Percentiles rank a stretch among this genome's conserved stretches.
Conservation (phyloP, 2,888 invertebrate genomes). For the Myopa testacea region DNA sequence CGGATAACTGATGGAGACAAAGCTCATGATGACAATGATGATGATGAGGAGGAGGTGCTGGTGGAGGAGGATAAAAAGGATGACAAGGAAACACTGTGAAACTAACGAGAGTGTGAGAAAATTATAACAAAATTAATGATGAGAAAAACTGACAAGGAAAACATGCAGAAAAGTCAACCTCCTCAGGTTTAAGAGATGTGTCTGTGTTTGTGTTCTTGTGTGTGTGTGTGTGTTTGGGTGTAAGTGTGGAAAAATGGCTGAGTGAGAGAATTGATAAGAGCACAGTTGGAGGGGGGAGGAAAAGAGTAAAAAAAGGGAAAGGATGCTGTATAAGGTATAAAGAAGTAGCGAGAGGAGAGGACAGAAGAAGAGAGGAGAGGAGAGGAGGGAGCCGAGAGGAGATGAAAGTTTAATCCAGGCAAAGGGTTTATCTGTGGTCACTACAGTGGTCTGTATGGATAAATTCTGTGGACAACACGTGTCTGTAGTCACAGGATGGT, state of each 20-base stretch:
- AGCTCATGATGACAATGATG: constrained; percentile 31
- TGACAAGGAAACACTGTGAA: background rate
- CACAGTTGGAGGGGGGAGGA: too few species aligned
- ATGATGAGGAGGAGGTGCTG: background rate
- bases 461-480: constrained; percentile 4
- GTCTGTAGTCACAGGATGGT: background rate
- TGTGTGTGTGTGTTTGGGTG: too few species aligned
- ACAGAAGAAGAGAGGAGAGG: background rate
- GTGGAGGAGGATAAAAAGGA: background rate
- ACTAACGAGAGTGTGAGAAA: constrained; percentile 7
- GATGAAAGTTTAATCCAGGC: background rate
- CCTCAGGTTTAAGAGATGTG: too few species aligned
- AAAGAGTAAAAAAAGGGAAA: too few species aligned
- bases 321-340: too few species aligned
- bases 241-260: background rate
- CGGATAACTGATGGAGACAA: constrained; percentile 26
- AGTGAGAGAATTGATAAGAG: background rate
- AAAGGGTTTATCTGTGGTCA: background rate
- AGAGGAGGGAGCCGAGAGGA: background rate
- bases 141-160: constrained; percentile 21
- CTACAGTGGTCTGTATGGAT: too few species aligned
- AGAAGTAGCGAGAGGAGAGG: background rate
- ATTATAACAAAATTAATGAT: constrained; percentile 38
- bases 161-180: constrained; percentile 13
- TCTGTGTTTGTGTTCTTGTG: too few species aligned